Conservation (phyloP, 2,888 invertebrate genomes). For the Parascotia fuliginaria region DNA sequence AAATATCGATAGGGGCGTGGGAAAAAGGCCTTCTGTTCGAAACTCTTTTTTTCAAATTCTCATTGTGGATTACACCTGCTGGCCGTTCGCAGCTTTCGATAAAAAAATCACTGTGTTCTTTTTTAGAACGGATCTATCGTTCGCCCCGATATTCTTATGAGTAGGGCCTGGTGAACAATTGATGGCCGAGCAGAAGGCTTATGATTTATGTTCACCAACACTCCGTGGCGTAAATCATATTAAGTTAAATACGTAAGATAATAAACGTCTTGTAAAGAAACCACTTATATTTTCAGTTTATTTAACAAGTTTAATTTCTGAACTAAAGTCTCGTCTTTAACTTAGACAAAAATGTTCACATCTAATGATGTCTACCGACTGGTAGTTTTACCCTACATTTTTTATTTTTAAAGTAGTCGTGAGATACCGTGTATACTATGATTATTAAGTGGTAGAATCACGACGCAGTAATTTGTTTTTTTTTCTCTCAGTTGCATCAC, state of each 20-base stretch:
- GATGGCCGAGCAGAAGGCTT: constrained; percentile 11
- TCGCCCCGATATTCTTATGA: constrained; percentile 66
- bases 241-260: constrained; percentile 1
- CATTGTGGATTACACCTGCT: constrained; percentile 84
- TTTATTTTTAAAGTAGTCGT: constrained; percentile 82
- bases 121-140: constrained; percentile 71
- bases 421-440: constrained; percentile 79
- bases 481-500: constrained; percentile 61
- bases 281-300: not conserved
- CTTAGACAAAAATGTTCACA: not conserved
- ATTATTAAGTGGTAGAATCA: constrained; percentile 84
- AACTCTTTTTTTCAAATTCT: constrained; percentile 80
- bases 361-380: constrained; percentile 25
- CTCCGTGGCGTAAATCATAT: constrained; percentile 2
- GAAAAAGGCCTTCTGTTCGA: constrained; percentile 84
- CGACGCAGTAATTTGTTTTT: constrained; percentile 70
- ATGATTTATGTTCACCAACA: constrained; percentile 12
- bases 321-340: not conserved
- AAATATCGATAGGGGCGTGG: constrained; percentile 80
- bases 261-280: not conserved
- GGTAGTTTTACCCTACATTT: constrained; percentile 45
- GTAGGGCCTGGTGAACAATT: constrained; percentile 32
- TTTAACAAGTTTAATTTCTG: not conserved
- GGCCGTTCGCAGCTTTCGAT: constrained; percentile 83
- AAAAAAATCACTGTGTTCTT: constrained; percentile 78